Base-by-base conservation (phyloP, 2,888 invertebrate species). In the Cacoxenus indagator region DNA sequence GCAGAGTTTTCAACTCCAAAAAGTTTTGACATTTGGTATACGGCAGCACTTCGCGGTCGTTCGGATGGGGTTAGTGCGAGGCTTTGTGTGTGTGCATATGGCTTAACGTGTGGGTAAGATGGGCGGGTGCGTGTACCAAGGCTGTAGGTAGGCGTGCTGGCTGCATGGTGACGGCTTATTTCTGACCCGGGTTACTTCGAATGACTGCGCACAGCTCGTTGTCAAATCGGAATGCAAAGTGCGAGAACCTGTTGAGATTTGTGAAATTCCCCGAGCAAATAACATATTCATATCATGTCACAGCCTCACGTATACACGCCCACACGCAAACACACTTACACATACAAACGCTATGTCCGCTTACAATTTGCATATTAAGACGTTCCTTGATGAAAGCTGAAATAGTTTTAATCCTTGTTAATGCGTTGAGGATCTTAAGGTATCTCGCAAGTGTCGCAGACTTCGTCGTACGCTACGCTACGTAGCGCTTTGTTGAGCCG, bases 241-340 rank as follows among this genome's bases (percentile, higher is more conserved):
- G 86, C 86, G 82, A 78, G 80, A 83, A 85, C 86, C 85, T 85
- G 85, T 85, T 84, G 86, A 86, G 85, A 85, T 77, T 78, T 78
- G 73, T 66, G 62, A 75, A 84, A 86, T 84, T 86, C 85, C 85
- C 86, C 74, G 69, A 85, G 84, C 85, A 83, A 83, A 85, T 84
- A 83, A 77, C 83, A 83, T 84, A 84, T 84, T 84, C 84, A 84
- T 78, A 84, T 85, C 80, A 74, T 77, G 81, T 81, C 61, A 37
- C 43, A 51, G 65, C 64, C 67, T 65, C 70, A 46, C 37, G 11
- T 22, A 48, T 17, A 48, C 19, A 48, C 8, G 11, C 54, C 6
- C 24, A 54, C 26, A 48, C n/a, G 17, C 48, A 17, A 6, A 17
- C 3, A 19, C 70, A 73, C 70, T 69, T 62, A 54, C 69, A 66